Evolutionary conservation across 2,113 vertebrate species (phyloP).

Genomic region (Ciconia maguari): DNA sequence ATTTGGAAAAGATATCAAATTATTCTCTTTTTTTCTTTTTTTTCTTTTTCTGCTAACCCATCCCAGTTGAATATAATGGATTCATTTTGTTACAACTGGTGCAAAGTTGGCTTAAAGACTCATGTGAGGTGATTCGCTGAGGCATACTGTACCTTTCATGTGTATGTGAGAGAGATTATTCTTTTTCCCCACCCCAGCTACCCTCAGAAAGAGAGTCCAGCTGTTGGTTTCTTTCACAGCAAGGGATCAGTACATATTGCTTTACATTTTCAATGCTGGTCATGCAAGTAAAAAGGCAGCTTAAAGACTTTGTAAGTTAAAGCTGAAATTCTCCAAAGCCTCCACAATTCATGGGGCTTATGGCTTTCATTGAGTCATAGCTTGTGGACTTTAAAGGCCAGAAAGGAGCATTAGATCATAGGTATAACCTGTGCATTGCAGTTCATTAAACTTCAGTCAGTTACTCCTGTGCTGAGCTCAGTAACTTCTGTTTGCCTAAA

Average conservation of each 20-base stretch:
- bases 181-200: background rate
- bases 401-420: background rate
- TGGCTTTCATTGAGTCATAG: background rate
- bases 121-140: background rate
- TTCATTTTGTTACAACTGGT: background rate
- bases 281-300: background rate
- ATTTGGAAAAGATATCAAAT: background rate
- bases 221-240: background rate
- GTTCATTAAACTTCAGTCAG: background rate
- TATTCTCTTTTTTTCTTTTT: background rate
- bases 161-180: background rate
- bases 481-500: background rate
- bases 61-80: background rate
- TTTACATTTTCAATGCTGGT: background rate
- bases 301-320: background rate
- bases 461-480: background rate
- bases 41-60: background rate
- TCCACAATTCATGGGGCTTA: background rate
- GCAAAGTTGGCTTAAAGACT: background rate
- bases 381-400: background rate
- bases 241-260: background rate
- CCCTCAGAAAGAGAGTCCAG: background rate
- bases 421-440: background rate
- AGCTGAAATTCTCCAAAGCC: conserved; percentile 11
- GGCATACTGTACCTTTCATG: background rate